Base-by-base conservation (phyloP, 2,113 vertebrate genomes). In the Pogona vitticeps region DNA sequence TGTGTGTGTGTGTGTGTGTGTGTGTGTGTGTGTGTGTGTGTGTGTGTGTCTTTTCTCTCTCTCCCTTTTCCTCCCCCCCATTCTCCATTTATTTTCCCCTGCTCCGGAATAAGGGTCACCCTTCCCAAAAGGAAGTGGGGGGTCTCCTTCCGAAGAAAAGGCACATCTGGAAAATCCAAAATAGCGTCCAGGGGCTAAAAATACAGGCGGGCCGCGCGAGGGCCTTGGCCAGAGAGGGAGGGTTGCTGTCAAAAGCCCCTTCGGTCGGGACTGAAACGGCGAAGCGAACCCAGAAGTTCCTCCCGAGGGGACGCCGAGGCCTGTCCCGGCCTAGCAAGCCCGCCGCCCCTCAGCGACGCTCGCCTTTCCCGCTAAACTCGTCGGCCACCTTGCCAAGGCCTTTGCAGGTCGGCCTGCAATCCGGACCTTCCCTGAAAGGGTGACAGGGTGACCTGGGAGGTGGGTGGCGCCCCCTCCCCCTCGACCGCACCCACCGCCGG, bases 141-240 rank as follows among this genome's bases (percentile, higher is more conserved):
- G n/a, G n/a, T n/a, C n/a, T n/a, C n/a, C n/a, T n/a, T n/a, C n/a
- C n/a, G n/a, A n/a, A n/a, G n/a, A n/a, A n/a, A 52, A 58, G n/a
- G n/a, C 81, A 72, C 81, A 72, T 72, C 68, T 83, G 67, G 68
- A 72, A 72, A 59, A 42, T 42, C 81, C 71, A 56, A 96, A 97
- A 96, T 94, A 96, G 89, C 92, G 90, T 89, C 84, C 67, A 76
- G 89, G 20, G 88, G 88, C 94, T 95, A 94, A 94, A 97, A 96
- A 95, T 94, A 94, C 77, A 92, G 46, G 5, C 76, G 84, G 89
- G 84, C 31, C 86, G 89, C 86, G 82, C 87, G 84, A 76, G 73
- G 68, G n/a, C 3, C 20, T 78, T 76, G 7, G 83, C 88, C 90
- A 91, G 89, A 93, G 78, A n/a, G 90, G 70, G 31, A 28, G 76